Percentiles rank a stretch among this genome's conserved stretches.
Conservation (phyloP, 2,888 invertebrate genomes). For the Aquatica leii region DNA sequence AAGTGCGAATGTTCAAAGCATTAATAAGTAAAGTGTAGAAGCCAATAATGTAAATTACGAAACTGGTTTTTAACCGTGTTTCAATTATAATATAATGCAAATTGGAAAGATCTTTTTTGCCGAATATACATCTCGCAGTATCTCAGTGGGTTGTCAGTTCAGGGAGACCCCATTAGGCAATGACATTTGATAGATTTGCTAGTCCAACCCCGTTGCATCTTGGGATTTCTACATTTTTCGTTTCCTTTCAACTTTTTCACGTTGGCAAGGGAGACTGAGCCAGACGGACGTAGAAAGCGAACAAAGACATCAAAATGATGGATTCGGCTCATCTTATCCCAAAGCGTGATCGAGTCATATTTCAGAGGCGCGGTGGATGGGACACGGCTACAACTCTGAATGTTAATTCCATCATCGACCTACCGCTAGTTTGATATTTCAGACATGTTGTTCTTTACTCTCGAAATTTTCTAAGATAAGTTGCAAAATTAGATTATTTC, state of each 20-base stretch:
- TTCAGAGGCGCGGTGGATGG: slow-evolving; percentile 58
- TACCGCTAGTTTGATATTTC: slow-evolving; percentile 44
- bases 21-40: too few species aligned
- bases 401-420: slow-evolving; percentile 60
- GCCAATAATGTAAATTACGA: slow-evolving; percentile 17
- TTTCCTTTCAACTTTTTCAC: slow-evolving; percentile 54
- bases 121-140: slow-evolving; percentile 36
- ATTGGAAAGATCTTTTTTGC: slow-evolving; percentile 18
- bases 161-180: slow-evolving; percentile 57
- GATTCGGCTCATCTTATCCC: slow-evolving; percentile 63
- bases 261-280: slow-evolving; percentile 48
- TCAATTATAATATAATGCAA: slow-evolving; percentile 26
- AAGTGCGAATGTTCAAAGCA: too few species aligned
- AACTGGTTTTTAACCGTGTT: too few species aligned
- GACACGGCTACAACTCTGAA: slow-evolving; percentile 59
- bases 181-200: slow-evolving; percentile 59
- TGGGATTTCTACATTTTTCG: slow-evolving; percentile 58
- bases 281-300: slow-evolving; percentile 57
- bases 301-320: slow-evolving; percentile 65
- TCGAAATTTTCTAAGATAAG: slow-evolving; percentile 32
- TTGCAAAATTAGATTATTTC: slow-evolving; percentile 36
- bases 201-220: slow-evolving; percentile 56
- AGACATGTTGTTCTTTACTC: slow-evolving; percentile 37
- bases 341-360: slow-evolving; percentile 64
- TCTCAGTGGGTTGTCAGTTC: slow-evolving; percentile 47